Evolutionary conservation across 2,113 vertebrate species (phyloP).

Genomic region (Oryzias javanicus): DNA sequence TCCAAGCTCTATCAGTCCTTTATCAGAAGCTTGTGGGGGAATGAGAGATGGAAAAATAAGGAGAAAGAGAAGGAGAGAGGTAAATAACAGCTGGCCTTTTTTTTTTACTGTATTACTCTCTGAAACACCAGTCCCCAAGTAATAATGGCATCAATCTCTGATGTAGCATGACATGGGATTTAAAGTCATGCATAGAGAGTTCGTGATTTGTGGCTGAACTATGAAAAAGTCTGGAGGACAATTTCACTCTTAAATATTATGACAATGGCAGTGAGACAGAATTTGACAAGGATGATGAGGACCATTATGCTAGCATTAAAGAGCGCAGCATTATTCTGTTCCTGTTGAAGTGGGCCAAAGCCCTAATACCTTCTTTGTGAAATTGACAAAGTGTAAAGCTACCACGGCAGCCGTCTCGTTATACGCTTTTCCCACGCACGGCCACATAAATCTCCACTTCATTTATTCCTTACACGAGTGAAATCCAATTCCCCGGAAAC

Average conservation of each 20-base stretch:
- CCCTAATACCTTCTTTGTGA: slow-evolving; percentile 63
- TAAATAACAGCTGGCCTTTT: slow-evolving; percentile 28
- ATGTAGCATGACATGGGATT: background rate
- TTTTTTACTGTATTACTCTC: slow-evolving; percentile 19
- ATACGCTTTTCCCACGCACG: slow-evolving; percentile 52
- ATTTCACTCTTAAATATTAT: slow-evolving; percentile 21
- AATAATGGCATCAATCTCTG: slow-evolving; percentile 1
- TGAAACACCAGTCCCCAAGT: slow-evolving; percentile 1
- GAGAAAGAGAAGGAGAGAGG: slow-evolving; percentile 35
- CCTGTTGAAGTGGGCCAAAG: slow-evolving; percentile 52
- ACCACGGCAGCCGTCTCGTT: slow-evolving; percentile 49
- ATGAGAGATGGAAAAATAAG: slow-evolving; percentile 40
- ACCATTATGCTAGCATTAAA: slow-evolving; percentile 53
- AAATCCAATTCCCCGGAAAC: slow-evolving; percentile 66
- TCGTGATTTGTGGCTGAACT: slow-evolving; percentile 16
- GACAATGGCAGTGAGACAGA: slow-evolving; percentile 24
- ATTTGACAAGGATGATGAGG: slow-evolving; percentile 44
- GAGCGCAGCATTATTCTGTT: slow-evolving; percentile 37
- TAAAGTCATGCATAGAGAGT: slow-evolving; percentile 19
- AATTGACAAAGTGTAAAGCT: slow-evolving; percentile 65
- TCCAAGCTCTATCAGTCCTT: slow-evolving; percentile 59
- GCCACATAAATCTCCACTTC: slow-evolving; percentile 66
- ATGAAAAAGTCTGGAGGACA: slow-evolving; percentile 11
- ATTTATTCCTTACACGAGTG: slow-evolving; percentile 60
- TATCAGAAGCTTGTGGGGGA: slow-evolving; percentile 45